Evolutionary conservation across 53 echinoderm and acorn worm genomes (phyloP).

Genomic region (Astropecten irregularis): DNA sequence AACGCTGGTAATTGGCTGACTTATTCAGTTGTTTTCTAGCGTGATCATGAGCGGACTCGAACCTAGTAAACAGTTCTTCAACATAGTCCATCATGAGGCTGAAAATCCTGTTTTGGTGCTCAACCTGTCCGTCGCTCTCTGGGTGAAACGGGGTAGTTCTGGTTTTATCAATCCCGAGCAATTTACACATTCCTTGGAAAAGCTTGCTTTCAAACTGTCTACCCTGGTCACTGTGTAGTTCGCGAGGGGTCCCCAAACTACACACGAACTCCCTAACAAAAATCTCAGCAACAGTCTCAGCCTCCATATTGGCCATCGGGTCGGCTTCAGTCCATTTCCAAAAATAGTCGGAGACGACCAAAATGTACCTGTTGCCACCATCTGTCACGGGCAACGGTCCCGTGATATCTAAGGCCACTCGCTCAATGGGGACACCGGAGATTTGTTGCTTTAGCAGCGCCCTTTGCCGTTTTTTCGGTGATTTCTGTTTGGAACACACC

Average conservation of each 20-base stretch:
- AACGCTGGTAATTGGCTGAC: background rate
- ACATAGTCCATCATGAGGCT: constrained; percentile 28
- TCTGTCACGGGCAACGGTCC: no score
- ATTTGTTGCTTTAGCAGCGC: no score
- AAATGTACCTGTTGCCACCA: no score
- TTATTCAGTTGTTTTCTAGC: constrained; percentile 17
- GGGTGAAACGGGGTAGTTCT: constrained; percentile 28
- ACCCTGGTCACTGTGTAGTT: no score
- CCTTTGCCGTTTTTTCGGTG: background rate
- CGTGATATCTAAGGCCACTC: constrained; percentile 28
- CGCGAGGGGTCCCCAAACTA: constrained; percentile 22
- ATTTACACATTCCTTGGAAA: background rate
- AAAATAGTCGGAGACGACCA: no score
- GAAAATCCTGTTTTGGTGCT: constrained; percentile 41
- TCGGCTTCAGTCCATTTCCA: constrained; percentile 33
- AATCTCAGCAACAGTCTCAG: constrained; percentile 7
- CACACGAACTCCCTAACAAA: constrained; percentile 29
- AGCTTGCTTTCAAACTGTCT: no score
- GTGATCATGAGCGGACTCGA: constrained; percentile 14
- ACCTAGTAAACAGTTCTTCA: background rate
- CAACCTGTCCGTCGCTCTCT: constrained; percentile 28
- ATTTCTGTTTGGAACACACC: background rate
- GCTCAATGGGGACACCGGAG: constrained; percentile 22
- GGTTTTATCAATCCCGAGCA: constrained; percentile 29
- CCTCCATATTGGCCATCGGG: background rate